A percentile compares a stretch with the other conserved stretches of the same genome.
Conservation (phyloP, 1,140 invertebrate species). For the Atta colombica region DNA sequence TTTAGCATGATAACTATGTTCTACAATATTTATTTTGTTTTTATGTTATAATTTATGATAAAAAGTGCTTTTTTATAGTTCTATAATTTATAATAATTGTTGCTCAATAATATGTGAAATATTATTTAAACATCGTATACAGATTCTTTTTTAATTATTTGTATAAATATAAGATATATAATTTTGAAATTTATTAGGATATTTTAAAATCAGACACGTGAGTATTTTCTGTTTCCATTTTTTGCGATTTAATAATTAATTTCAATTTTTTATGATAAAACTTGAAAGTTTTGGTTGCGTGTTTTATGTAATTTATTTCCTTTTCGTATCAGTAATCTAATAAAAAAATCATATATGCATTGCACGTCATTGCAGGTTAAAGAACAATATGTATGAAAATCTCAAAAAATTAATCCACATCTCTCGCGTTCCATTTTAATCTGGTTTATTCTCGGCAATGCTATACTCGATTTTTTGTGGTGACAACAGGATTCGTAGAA, state of each 20-base stretch:
- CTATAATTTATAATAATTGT: neutral
- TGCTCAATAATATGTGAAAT: neutral
- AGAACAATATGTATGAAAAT: conserved; percentile 13
- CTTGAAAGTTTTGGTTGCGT: neutral
- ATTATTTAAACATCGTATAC: neutral
- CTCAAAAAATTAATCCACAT: conserved; percentile 21
- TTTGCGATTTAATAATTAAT: neutral
- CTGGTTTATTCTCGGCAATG: conserved; percentile 3
- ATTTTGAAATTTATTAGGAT: conserved; percentile 3
- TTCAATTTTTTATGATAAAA: neutral
- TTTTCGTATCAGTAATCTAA: neutral
- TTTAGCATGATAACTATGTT: neutral
- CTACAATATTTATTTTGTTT: neutral
- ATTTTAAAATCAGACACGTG: neutral
- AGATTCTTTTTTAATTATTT: neutral
- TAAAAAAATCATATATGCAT: neutral
- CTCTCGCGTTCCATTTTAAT: conserved; percentile 30
- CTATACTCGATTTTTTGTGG: conserved; percentile 22
- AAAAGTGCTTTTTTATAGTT: neutral
- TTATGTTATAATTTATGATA: neutral
- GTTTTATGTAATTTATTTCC: neutral
- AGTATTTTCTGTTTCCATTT: neutral
- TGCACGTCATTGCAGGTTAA: neutral
- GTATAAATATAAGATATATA: neutral
- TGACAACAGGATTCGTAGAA: conserved; percentile 30